A percentile compares a stretch with the other conserved stretches of the same genome.
These are phyloP conservation scores for Cnemophilus loriae DNA, from an alignment of 2,113 vertebrate genomes.

Conservation along the genomic window DNA sequence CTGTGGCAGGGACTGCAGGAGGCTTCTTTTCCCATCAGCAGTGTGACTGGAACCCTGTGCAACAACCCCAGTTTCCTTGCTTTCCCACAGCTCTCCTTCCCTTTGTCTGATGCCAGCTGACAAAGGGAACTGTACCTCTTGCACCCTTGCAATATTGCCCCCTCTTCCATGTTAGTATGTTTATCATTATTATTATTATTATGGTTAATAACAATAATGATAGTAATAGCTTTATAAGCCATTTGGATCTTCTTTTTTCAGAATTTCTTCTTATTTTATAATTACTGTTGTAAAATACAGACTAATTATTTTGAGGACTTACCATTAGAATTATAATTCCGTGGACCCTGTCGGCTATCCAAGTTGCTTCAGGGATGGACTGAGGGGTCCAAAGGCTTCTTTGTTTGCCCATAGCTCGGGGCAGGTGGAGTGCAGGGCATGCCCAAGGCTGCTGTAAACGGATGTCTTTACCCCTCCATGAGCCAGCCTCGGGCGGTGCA, in stretches of 20 bases:
- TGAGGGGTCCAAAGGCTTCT: neutral
- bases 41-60: accelerated
- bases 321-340: neutral
- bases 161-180: accelerated
- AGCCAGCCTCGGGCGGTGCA: neutral
- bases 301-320: neutral
- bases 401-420: neutral
- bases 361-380: neutral
- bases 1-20: neutral
- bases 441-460: neutral
- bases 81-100: neutral
- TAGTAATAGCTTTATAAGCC: neutral
- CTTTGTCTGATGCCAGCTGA: neutral
- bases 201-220: neutral
- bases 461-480: neutral
- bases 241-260: neutral
- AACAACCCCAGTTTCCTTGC: accelerated
- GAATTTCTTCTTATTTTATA: neutral
- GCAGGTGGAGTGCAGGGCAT: neutral
- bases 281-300: neutral
- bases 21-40: too few relatives aligned
- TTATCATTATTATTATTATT: neutral
- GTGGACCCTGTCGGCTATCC: neutral
- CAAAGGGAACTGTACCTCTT: neutral
- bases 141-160: neutral